phyloP scores from a whole-genome alignment of 2,797 vertebrate species.

The Coluber constrictor region DNA sequence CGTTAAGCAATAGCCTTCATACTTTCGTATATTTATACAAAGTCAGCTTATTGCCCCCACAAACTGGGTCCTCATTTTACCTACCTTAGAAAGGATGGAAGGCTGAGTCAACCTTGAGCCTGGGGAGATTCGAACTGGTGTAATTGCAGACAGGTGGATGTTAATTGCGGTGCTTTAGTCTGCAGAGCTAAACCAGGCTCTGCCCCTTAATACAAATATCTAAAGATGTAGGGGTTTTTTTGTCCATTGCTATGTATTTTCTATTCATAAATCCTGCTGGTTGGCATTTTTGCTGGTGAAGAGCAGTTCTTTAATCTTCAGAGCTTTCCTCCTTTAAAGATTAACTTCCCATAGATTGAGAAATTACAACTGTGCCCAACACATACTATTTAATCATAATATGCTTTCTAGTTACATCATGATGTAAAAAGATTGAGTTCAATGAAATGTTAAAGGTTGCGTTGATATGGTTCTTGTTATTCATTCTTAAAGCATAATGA shows the following conservation, averaged over 20 bases:
- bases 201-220: neutral
- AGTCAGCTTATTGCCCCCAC: too few relatives aligned
- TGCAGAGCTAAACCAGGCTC: too few relatives aligned
- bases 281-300: neutral
- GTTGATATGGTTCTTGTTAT: neutral
- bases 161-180: too few relatives aligned
- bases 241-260: neutral
- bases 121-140: too few relatives aligned
- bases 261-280: neutral
- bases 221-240: neutral
- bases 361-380: neutral
- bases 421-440: neutral
- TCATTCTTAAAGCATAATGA: neutral
- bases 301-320: neutral
- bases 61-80: too few relatives aligned
- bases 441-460: neutral
- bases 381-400: neutral
- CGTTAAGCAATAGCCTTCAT: too few relatives aligned
- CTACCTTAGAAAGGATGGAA: too few relatives aligned
- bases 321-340: neutral
- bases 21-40: too few relatives aligned
- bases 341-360: neutral
- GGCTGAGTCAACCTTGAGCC: too few relatives aligned
- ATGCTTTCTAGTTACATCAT: neutral
- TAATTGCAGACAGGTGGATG: too few relatives aligned